Evolutionary conservation across 1,140 invertebrate genomes (phyloP).

Genomic region (Bombus confusus): DNA sequence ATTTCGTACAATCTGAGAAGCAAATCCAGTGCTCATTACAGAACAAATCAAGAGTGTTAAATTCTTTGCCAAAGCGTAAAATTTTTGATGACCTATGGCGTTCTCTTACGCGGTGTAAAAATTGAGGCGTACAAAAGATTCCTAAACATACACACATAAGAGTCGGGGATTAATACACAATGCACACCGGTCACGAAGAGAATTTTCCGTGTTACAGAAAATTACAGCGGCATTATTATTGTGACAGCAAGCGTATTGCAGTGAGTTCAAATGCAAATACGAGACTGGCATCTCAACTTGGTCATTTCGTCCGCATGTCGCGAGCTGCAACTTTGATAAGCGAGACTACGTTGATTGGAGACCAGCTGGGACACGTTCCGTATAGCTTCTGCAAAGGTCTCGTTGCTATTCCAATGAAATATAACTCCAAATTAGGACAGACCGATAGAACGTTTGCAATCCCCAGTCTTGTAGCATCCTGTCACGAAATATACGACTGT

Average conservation of each 20-base stretch:
- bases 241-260: background rate
- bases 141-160: background rate
- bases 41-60: no score
- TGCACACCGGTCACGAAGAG: background rate
- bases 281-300: slow-evolving; percentile 9
- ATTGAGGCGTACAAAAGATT: background rate
- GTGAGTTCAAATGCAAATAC: slow-evolving; percentile 48
- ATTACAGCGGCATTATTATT: slow-evolving; percentile 35
- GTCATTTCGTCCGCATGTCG: slow-evolving; percentile 32
- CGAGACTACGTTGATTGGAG: slow-evolving; percentile 30
- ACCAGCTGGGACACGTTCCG: slow-evolving; percentile 39
- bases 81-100: no score
- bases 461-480: background rate
- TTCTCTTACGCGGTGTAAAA: background rate
- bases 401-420: background rate
- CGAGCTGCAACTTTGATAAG: slow-evolving; percentile 41
- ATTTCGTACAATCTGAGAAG: no score
- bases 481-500: no score
- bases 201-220: background rate
- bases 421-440: slow-evolving; percentile 28
- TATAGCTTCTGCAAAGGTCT: background rate
- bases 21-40: no score
- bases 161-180: background rate
- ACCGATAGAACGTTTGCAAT: slow-evolving; percentile 11
- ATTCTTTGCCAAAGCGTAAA: no score